Conservation (phyloP, 2,797 vertebrate species). For the Leptoclinus maculatus region DNA sequence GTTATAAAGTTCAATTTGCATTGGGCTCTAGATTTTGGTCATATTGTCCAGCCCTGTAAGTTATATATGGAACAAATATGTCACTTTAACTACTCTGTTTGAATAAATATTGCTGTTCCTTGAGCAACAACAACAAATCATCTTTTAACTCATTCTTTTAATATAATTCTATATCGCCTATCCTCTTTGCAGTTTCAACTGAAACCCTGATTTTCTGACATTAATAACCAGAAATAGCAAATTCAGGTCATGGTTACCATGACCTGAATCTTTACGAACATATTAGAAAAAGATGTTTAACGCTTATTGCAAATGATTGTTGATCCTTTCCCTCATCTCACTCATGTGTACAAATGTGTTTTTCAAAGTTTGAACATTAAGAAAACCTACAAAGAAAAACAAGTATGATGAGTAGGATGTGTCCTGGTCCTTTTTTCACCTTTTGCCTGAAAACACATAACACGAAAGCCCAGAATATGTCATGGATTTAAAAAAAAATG, state of each 20-base stretch:
- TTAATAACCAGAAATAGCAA: background rate
- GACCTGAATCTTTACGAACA: background rate
- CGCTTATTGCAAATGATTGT: background rate
- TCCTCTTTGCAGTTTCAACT: background rate
- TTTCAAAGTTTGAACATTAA: background rate
- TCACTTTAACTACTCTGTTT: constrained; percentile 72
- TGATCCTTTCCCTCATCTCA: background rate
- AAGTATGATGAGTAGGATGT: background rate
- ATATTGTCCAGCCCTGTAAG: constrained; percentile 65
- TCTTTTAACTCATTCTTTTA: constrained; percentile 26
- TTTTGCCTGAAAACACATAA: background rate
- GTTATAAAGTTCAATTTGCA: constrained; percentile 13
- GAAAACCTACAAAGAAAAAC: constrained; percentile 2
- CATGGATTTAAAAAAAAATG: no score
- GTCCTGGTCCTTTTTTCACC: background rate
- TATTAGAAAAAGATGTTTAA: background rate
- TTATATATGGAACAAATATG: constrained; percentile 63
- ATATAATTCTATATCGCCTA: background rate
- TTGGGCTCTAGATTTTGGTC: constrained; percentile 34
- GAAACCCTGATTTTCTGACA: background rate
- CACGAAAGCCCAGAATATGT: background rate
- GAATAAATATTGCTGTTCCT: constrained; percentile 74
- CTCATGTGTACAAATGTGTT: background rate
- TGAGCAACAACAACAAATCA: constrained; percentile 49
- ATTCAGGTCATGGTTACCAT: background rate